Evolutionary conservation across 1,140 invertebrate genomes (phyloP), one percentile per base, ranked within the genome.

Genomic region (Notospermus geniculatus): DNA sequence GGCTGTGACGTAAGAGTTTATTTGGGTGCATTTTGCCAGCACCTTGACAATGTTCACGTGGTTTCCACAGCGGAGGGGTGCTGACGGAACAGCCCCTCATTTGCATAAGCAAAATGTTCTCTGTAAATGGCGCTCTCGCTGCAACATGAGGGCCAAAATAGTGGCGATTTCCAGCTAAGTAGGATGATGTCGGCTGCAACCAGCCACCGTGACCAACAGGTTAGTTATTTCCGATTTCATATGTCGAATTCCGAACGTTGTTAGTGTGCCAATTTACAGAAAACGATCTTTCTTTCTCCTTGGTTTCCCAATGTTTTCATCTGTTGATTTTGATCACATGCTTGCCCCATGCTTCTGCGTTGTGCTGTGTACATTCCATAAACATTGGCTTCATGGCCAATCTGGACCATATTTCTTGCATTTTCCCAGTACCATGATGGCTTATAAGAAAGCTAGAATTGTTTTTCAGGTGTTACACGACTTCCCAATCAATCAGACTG

Each of bases 31-130:
- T n/a, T n/a, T n/a, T n/a, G n/a, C n/a, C n/a, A n/a, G n/a, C n/a
- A n/a, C n/a, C n/a, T n/a, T n/a, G n/a, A n/a, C n/a, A n/a, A n/a
- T n/a, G n/a, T n/a, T n/a, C n/a, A n/a, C n/a, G n/a, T n/a, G 32
- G 4, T 36, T 15, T 36, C 15, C 32, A 7, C 56, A 57, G 41
- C 56, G 41, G 56, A 32, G 56, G 56, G 56, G 41, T 29, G 56
- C 17, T 27, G 19, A 39, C 39, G 56, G 32, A 57, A 57, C 30
- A 57, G 32, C 32, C 15, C n/a, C 56, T 57, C 56, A 57, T 57
- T 43, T 57, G 39, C 56, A 60, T 55, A 61, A 62, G 30, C 36
- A 62, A 62, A 62, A 63, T 62, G 41, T 29, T 63, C 52, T 59
- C 53, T 39, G 32, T 39, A 57, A 57, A 63, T 63, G 61, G 61